Evolutionary conservation across 2,888 invertebrate species (phyloP).

Genomic region (Rhorus exstirpatorius): DNA sequence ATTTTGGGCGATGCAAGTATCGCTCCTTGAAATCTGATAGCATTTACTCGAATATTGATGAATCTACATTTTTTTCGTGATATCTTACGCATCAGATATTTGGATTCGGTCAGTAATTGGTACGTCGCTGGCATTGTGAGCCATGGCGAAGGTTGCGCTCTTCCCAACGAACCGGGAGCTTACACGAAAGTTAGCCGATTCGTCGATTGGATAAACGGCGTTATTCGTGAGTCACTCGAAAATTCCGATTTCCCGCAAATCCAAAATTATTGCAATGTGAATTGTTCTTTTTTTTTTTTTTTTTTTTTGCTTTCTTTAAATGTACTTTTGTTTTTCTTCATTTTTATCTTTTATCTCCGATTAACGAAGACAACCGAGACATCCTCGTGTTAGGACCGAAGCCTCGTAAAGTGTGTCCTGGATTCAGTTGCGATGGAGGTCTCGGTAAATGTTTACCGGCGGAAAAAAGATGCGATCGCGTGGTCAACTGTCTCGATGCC

Average conservation of each 20-base stretch:
- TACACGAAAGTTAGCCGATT: constrained; percentile 93
- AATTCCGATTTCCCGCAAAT: not conserved
- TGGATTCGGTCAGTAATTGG: constrained; percentile 90
- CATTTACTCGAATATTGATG: not conserved
- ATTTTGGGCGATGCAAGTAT: no score
- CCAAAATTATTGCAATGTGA: not conserved
- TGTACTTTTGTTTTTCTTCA: no score
- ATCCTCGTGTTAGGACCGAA: constrained; percentile 68
- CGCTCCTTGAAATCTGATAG: not conserved
- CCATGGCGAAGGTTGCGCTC: constrained; percentile 95
- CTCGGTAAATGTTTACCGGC: constrained; percentile 90
- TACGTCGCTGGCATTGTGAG: constrained; percentile 95
- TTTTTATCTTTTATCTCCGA: constrained; percentile 47
- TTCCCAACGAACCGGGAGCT: constrained; percentile 93
- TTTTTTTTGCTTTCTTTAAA: not conserved
- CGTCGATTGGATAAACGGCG: constrained; percentile 91
- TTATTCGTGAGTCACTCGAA: constrained; percentile 87
- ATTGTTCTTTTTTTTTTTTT: not conserved
- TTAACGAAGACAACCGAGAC: constrained; percentile 22
- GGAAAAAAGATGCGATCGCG: constrained; percentile 90
- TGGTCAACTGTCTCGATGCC: constrained; percentile 92
- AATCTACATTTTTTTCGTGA: not conserved
- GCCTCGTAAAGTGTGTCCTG: constrained; percentile 90
- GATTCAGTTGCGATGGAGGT: constrained; percentile 90
- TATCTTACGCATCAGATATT: constrained; percentile 86